Percentiles rank a stretch among this genome's conserved stretches.
These are phyloP conservation scores for Cepphus grylle DNA, from an alignment of 2,113 vertebrate species.

Conservation along the genomic window DNA sequence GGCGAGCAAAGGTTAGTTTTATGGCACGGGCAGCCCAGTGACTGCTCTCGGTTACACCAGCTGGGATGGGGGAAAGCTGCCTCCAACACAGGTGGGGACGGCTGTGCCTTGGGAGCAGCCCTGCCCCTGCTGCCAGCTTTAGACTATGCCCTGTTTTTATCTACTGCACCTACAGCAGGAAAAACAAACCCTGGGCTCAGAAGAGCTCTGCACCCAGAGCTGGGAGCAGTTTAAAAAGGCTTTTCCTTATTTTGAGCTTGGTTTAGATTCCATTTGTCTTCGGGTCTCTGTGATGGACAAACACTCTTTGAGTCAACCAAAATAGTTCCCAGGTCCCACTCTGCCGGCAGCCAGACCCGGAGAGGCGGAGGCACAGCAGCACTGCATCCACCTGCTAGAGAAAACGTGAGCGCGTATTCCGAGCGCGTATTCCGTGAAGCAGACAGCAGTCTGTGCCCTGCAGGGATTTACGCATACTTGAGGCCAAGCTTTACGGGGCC, in stretches of 20 bases:
- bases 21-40: fast-evolving
- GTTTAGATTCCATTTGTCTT: background rate
- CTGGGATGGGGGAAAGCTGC: background rate
- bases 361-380: background rate
- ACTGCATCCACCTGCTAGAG: fast-evolving
- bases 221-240: background rate
- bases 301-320: background rate
- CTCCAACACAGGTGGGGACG: background rate
- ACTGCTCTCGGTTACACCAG: background rate
- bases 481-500: background rate
- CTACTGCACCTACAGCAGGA: fast-evolving
- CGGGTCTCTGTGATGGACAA: background rate
- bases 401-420: fast-evolving
- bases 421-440: fast-evolving
- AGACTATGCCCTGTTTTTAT: background rate
- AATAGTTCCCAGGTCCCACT: background rate
- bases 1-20: background rate
- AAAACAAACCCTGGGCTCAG: background rate
- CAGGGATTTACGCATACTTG: background rate
- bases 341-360: background rate
- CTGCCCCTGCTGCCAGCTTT: background rate
- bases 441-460: background rate
- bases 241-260: background rate
- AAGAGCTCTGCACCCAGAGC: background rate
- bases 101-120: fast-evolving